These are phyloP conservation scores for Congeria kusceri DNA, from an alignment of 2,888 invertebrate genomes.

Conservation along the genomic window DNA sequence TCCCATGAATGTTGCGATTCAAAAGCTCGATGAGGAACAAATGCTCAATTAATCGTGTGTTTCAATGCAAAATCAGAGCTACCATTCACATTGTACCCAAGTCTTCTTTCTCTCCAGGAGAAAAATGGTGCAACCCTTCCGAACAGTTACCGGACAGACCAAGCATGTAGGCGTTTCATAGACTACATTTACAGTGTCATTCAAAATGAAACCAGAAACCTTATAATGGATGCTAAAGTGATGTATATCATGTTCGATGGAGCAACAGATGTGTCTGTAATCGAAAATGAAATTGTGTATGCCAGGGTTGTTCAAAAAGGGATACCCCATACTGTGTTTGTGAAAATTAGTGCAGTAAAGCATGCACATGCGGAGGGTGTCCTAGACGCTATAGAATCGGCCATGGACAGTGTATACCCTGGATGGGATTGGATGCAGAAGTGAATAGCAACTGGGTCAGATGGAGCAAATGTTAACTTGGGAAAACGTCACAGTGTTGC, in stretches of 20 bases:
- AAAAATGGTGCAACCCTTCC: conserved; percentile 41
- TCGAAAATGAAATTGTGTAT: conserved; percentile 57
- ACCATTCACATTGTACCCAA: conserved; percentile 42
- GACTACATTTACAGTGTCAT: conserved; percentile 46
- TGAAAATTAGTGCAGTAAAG: conserved; percentile 34
- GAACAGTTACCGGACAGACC: conserved; percentile 26
- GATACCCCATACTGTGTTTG: conserved; percentile 32
- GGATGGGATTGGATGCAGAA: conserved; percentile 40
- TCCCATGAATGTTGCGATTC: conserved; percentile 23
- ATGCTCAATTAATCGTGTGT: conserved; percentile 2
- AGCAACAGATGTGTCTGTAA: conserved; percentile 42
- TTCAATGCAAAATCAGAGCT: conserved; percentile 46
- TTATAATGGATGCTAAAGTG: conserved; percentile 27
- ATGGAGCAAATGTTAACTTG: conserved; percentile 52
- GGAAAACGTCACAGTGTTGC: conserved; percentile 48
- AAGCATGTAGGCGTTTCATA: conserved; percentile 51
- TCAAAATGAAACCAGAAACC: conserved; percentile 3
- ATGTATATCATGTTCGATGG: conserved; percentile 55
- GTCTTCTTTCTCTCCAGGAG: conserved; percentile 23
- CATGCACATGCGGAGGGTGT: conserved; percentile 54
- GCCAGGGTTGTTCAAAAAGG: conserved; percentile 36
- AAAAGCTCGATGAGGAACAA: conserved; percentile 24
- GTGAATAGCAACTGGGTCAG: conserved; percentile 48
- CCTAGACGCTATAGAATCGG: conserved; percentile 28
- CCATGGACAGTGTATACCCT: conserved; percentile 38